A percentile compares a stretch with the other conserved stretches of the same genome.
Conservation (phyloP, 2,888 invertebrate genomes). For the Flexamia atlantica region DNA sequence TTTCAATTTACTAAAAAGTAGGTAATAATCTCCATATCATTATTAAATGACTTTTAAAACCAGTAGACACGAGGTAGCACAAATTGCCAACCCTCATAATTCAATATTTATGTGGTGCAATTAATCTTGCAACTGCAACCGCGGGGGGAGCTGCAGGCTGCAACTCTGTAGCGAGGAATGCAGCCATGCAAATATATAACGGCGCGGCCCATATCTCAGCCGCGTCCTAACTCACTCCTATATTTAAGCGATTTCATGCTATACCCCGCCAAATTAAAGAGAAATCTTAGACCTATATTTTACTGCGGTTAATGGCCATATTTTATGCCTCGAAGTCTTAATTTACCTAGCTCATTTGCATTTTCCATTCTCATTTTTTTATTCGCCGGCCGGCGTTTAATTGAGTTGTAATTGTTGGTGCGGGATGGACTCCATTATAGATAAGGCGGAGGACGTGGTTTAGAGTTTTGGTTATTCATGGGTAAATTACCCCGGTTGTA, state of each 20-base stretch:
- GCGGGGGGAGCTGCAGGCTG: background rate
- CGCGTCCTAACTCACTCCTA: slow-evolving; percentile 21
- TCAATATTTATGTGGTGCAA: no score
- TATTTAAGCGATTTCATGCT: slow-evolving; percentile 46
- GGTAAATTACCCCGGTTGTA: background rate
- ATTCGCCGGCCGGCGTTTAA: slow-evolving; percentile 1
- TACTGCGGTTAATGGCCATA: slow-evolving; percentile 37
- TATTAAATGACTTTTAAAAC: no score
- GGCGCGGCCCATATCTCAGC: slow-evolving; percentile 34
- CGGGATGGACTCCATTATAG: background rate
- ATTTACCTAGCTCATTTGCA: slow-evolving; percentile 31
- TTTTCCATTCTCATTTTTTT: slow-evolving; percentile 33
- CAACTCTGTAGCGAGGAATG: background rate
- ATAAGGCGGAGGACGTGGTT: background rate
- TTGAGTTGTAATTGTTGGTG: slow-evolving; percentile 12
- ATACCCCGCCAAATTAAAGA: slow-evolving; percentile 43
- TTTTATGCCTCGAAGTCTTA: slow-evolving; percentile 17
- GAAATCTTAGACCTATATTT: slow-evolving; percentile 51
- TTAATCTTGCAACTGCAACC: background rate
- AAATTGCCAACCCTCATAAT: no score
- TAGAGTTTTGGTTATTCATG: background rate
- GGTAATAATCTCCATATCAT: no score
- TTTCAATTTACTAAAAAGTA: no score
- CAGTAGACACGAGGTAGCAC: no score
- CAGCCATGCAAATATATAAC: slow-evolving; percentile 43